Conservation (phyloP, 1,140 invertebrate genomes). For the Mactra quadrangularis region DNA sequence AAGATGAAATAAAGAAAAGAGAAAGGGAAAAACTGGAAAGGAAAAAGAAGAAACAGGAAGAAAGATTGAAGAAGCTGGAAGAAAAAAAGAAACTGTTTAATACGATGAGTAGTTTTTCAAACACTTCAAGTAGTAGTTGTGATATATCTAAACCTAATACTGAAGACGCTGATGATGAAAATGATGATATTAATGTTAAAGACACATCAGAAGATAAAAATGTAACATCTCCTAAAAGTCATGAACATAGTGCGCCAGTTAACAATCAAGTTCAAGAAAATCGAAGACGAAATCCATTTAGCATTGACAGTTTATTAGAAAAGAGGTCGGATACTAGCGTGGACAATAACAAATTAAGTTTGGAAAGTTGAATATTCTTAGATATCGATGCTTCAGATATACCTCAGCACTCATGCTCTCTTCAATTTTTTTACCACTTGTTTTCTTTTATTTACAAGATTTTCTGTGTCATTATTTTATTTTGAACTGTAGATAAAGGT, state of each 20-base stretch:
- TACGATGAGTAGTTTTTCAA: conserved; percentile 33
- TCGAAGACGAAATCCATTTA: conserved; percentile 68
- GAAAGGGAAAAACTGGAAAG: conserved; percentile 89
- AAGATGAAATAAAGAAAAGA: conserved; percentile 95
- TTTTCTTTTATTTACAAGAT: too few relatives aligned
- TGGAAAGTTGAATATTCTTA: too few relatives aligned
- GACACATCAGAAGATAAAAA: neutral
- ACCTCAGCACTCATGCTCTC: too few relatives aligned
- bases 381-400: too few relatives aligned
- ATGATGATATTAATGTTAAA: neutral
- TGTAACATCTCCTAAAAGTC: neutral
- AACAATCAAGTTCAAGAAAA: conserved; percentile 28
- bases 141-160: conserved; percentile 12
- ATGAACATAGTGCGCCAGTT: neutral
- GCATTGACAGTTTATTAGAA: conserved; percentile 73
- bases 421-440: too few relatives aligned
- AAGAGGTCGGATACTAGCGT: neutral
- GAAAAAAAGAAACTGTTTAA: conserved; percentile 68
- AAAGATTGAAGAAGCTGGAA: conserved; percentile 75
- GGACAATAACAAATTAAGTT: too few relatives aligned
- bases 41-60: conserved; percentile 93
- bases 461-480: too few relatives aligned
- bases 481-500: too few relatives aligned
- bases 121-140: conserved; percentile 32
- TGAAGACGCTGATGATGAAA: neutral